Percentiles rank a stretch among this genome's conserved stretches.
Evolutionary conservation across 2,113 vertebrate genomes (phyloP).

Genomic region (Notechis scutatus): DNA sequence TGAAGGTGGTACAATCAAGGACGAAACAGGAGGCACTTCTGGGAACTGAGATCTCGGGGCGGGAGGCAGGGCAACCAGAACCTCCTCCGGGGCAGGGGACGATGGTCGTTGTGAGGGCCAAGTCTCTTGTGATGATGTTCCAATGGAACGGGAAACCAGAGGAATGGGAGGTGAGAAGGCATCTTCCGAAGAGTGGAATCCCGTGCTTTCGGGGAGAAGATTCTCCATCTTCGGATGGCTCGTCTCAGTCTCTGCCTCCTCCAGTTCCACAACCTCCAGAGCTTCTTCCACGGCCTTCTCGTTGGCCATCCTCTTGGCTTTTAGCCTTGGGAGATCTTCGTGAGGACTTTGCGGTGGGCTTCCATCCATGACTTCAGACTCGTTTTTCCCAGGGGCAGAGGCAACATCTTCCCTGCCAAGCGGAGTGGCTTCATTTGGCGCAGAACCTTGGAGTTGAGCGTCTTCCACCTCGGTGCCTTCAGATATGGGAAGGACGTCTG

Average conservation of each 20-base stretch:
- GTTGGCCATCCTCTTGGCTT: not conserved
- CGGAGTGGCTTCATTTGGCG: not conserved
- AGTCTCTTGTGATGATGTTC: fast-evolving
- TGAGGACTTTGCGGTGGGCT: not conserved
- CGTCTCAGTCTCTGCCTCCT: fast-evolving
- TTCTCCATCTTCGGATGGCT: not conserved
- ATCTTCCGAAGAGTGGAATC: fast-evolving
- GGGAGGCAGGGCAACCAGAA: not conserved
- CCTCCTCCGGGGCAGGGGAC: not conserved
- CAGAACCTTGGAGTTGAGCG: not conserved
- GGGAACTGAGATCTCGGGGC: constrained; percentile 17
- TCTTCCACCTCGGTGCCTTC: fast-evolving
- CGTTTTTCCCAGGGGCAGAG: not conserved
- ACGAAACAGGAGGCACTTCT: constrained; percentile 21
- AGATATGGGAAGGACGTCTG: fast-evolving
- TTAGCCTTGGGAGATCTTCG: not conserved
- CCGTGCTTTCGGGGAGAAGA: no score
- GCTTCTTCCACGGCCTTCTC: not conserved
- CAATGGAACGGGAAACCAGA: fast-evolving
- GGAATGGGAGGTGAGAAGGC: not conserved
- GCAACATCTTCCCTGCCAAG: fast-evolving
- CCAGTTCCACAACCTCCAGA: not conserved
- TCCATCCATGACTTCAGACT: not conserved
- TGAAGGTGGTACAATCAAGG: not conserved
- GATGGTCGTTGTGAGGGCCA: not conserved